phyloP scores from a whole-genome alignment of 1,140 invertebrate species.

The Lasioglossum baleicum region DNA sequence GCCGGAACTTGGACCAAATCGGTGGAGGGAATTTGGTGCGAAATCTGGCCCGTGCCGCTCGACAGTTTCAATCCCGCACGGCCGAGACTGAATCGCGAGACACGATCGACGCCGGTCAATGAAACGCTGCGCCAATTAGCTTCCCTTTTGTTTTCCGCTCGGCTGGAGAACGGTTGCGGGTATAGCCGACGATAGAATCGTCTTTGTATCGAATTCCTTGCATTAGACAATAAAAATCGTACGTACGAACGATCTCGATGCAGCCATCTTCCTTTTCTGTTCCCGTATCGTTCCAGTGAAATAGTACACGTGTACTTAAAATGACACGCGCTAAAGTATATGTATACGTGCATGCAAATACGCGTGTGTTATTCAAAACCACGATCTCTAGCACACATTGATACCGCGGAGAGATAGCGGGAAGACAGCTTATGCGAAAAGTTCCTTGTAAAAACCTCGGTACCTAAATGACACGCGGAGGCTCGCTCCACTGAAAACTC shows the following conservation, averaged over 20 bases:
- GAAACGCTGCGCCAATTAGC: not conserved
- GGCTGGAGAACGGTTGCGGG: not conserved
- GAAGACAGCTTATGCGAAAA: too few species aligned
- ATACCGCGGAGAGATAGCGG: too few species aligned
- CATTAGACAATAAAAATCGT: constrained; percentile 8
- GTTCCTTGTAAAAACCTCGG: too few species aligned
- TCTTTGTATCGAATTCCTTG: not conserved
- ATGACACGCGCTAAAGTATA: too few species aligned
- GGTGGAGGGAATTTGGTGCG: constrained; percentile 78
- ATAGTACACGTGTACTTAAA: too few species aligned
- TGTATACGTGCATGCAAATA: too few species aligned
- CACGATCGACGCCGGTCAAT: not conserved
- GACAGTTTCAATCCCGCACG: not conserved
- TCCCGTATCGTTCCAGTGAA: not conserved
- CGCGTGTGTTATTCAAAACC: too few species aligned
- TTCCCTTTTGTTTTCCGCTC: too few species aligned
- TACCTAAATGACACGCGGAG: too few species aligned
- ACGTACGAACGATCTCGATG: not conserved
- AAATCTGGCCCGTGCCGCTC: not conserved
- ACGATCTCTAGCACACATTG: too few species aligned
- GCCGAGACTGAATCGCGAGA: not conserved
- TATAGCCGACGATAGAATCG: not conserved
- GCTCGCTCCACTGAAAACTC: too few species aligned
- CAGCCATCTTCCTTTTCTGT: not conserved
- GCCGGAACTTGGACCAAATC: constrained; percentile 71